Conservation (phyloP, 2,888 invertebrate species). For the Drosophila maculinotata region DNA sequence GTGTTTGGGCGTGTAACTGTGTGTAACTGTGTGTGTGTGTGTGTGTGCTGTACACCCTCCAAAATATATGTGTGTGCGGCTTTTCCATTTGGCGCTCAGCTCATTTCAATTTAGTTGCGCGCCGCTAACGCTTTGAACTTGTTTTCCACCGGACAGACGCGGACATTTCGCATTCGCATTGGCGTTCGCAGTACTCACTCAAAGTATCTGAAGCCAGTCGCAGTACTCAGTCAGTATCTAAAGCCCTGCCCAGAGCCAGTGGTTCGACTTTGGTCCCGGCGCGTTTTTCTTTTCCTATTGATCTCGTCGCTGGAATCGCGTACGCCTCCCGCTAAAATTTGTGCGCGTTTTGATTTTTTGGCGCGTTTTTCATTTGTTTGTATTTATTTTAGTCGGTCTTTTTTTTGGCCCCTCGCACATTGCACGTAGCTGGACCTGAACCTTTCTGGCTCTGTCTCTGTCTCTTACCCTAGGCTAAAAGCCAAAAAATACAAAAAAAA, state of each 20-base stretch:
- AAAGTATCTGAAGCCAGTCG: neutral
- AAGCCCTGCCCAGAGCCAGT: constrained; percentile 50
- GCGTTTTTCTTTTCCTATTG: constrained; percentile 64
- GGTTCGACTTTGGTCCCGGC: constrained; percentile 27
- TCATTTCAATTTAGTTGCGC: constrained; percentile 81
- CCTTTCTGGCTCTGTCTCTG: constrained; percentile 56
- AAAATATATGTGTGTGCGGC: constrained; percentile 44
- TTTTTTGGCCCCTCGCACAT: constrained; percentile 49
- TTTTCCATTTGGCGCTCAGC: constrained; percentile 73
- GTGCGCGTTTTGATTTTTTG: constrained; percentile 77
- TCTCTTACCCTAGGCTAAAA: constrained; percentile 56
- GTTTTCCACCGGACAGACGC: constrained; percentile 62
- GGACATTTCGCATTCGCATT: constrained; percentile 38
- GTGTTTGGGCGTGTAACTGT: constrained; percentile 18
- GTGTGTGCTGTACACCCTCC: constrained; percentile 8
- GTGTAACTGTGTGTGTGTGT: constrained; percentile 27
- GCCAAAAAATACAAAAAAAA: constrained; percentile 22
- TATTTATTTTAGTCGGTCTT: no score
- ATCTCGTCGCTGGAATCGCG: constrained; percentile 57
- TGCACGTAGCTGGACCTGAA: constrained; percentile 59
- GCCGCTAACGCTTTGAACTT: constrained; percentile 82
- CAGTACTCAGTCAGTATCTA: constrained; percentile 31
- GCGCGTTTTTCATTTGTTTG: constrained; percentile 75
- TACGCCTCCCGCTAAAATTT: constrained; percentile 58
- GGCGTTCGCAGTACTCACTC: constrained; percentile 9